These are phyloP conservation scores for Trichoplusia ni DNA, from an alignment of 1,140 invertebrate species.

Conservation along the genomic window DNA sequence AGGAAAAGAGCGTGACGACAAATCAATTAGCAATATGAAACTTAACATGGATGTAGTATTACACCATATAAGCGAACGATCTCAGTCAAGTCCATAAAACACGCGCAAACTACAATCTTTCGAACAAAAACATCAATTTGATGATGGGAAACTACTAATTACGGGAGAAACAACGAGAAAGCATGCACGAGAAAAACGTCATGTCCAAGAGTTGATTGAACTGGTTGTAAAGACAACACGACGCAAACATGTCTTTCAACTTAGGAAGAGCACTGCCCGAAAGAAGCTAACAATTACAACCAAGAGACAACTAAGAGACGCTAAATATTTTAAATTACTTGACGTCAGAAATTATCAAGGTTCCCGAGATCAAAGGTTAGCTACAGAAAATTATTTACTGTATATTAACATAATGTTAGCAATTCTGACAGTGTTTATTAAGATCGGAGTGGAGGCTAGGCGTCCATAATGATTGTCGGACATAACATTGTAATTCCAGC, in stretches of 20 bases:
- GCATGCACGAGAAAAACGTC: conserved; percentile 14
- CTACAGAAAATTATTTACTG: neutral
- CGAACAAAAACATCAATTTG: conserved; percentile 15
- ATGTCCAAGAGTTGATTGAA: conserved; percentile 21
- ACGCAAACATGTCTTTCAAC: conserved; percentile 9
- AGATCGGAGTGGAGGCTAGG: neutral
- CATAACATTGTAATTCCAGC: neutral
- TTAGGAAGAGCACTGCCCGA: conserved; percentile 7
- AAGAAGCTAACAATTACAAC: neutral
- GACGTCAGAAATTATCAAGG: neutral
- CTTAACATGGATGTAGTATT: neutral
- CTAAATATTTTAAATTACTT: neutral
- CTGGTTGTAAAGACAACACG: conserved; percentile 12
- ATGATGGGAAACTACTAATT: conserved; percentile 23
- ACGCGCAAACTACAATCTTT: neutral
- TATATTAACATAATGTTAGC: neutral
- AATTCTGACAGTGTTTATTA: neutral
- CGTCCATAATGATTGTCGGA: neutral
- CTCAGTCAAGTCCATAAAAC: conserved; percentile 5
- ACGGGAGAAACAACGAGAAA: conserved; percentile 19
- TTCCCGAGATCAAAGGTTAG: neutral
- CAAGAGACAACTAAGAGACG: neutral
- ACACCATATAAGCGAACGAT: conserved; percentile 7
- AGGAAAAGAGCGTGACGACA: conserved; percentile 26
- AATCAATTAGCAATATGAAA: conserved; percentile 31